A percentile compares a stretch with the other conserved stretches of the same genome.
phyloP scores from a whole-genome alignment of 2,113 vertebrate genomes.

The Paraplagusia blochii region DNA sequence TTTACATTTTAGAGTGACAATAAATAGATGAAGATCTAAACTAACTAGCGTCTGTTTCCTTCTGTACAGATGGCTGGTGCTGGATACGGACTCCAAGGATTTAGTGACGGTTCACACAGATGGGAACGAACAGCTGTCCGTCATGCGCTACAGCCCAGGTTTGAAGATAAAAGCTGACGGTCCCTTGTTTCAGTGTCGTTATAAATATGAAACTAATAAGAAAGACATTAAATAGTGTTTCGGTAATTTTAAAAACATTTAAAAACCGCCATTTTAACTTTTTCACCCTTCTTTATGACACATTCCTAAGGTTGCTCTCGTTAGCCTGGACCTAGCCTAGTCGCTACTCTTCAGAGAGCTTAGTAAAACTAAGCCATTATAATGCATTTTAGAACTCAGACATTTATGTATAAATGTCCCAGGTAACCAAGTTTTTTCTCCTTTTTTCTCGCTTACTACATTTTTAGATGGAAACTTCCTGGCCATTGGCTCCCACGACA shows the following conservation, averaged over 20 bases:
- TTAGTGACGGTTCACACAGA: constrained; percentile 96
- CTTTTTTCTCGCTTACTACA: background rate
- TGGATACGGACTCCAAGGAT: constrained; percentile 96
- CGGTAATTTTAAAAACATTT: too few species aligned
- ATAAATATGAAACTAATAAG: too few species aligned
- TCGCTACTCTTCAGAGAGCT: too few species aligned
- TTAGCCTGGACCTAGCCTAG: too few species aligned
- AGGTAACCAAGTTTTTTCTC: background rate
- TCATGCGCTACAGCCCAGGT: constrained; percentile 94
- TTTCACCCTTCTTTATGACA: too few species aligned
- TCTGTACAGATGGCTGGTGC: constrained; percentile 92
- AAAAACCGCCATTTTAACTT: too few species aligned
- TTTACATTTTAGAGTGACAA: background rate
- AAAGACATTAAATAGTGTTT: too few species aligned
- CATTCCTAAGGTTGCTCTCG: too few species aligned
- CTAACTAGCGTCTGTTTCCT: constrained; percentile 1
- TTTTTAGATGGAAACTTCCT: constrained; percentile 89
- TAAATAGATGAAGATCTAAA: background rate
- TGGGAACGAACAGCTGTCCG: constrained; percentile 95
- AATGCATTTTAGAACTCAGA: too few species aligned
- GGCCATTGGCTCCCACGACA: constrained; percentile 97
- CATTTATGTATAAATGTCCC: too few species aligned
- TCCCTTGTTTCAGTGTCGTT: background rate
- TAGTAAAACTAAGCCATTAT: too few species aligned
- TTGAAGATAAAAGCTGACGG: constrained; percentile 19